Conservation (phyloP, 2,888 invertebrate species). For the Cremastinae sp. region DNA sequence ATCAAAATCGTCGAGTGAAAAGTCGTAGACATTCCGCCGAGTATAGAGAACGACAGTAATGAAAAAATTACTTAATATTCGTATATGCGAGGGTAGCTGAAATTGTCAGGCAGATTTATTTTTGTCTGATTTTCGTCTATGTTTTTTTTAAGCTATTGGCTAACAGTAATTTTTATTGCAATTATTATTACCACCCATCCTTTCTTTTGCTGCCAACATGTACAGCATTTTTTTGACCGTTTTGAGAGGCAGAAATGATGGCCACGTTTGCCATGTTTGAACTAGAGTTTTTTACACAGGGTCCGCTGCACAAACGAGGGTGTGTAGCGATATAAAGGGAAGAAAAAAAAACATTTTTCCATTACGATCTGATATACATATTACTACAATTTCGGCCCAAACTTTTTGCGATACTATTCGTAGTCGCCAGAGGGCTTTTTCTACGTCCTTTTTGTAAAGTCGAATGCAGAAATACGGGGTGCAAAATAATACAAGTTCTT, state of each 20-base stretch:
- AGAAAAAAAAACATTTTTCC: conserved; percentile 35
- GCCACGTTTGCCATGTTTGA: conserved; percentile 29
- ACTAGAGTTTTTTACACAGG: conserved; percentile 55
- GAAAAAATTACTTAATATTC: conserved; percentile 10
- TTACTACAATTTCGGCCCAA: conserved; percentile 36
- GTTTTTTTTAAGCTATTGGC: not conserved
- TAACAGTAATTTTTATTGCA: not conserved
- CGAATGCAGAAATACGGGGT: conserved; percentile 21
- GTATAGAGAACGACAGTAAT: conserved; percentile 36
- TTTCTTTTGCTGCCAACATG: conserved; percentile 21
- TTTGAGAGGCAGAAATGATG: conserved; percentile 30
- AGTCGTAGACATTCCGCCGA: conserved; percentile 39
- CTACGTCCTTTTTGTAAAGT: conserved; percentile 41
- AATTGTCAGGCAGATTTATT: not conserved
- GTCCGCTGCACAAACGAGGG: conserved; percentile 55
- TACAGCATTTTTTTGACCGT: conserved; percentile 8
- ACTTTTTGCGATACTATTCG: conserved; percentile 34
- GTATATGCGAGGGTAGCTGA: not conserved
- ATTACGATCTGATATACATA: conserved; percentile 29
- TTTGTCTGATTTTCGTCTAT: not conserved
- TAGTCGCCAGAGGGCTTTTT: conserved; percentile 37
- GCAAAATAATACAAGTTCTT: conserved; percentile 12
- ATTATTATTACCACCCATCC: conserved; percentile 25
- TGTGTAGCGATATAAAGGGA: conserved; percentile 44
- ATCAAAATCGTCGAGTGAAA: conserved; percentile 5